phyloP scores from a whole-genome alignment of 2,797 vertebrate genomes.

The Bradypus variegatus region DNA sequence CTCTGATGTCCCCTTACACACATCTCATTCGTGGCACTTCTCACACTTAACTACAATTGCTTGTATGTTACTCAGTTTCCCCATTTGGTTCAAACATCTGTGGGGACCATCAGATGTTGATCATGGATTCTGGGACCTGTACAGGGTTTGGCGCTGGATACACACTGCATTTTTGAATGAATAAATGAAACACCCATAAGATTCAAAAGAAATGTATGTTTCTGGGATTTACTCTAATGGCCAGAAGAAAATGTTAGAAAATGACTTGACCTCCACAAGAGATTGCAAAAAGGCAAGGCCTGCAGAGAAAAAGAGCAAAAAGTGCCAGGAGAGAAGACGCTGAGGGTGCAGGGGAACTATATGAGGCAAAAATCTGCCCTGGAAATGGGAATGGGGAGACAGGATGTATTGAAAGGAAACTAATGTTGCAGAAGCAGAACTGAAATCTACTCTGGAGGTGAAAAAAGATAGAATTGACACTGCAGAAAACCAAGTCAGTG shows the following conservation, averaged over 20 bases:
- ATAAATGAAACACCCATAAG: not conserved
- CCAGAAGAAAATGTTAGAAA: not conserved
- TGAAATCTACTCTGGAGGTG: not conserved
- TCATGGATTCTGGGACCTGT: not conserved
- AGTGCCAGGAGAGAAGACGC: not conserved
- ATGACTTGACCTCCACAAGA: not conserved
- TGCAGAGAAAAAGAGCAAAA: not conserved
- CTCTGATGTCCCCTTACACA: not conserved
- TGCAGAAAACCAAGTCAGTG: not conserved
- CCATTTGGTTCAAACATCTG: not conserved
- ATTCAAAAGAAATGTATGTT: not conserved
- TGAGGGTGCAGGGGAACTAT: not conserved
- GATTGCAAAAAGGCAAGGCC: not conserved
- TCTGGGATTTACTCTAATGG: not conserved
- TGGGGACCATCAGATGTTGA: not conserved
- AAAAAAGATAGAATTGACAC: not conserved
- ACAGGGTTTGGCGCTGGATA: not conserved
- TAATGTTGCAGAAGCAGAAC: not conserved
- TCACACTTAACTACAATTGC: not conserved
- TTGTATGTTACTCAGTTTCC: not conserved
- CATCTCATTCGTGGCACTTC: not conserved
- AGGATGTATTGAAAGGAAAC: not conserved
- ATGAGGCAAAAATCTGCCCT: not conserved
- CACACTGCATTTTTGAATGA: not conserved
- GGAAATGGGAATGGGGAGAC: not conserved